Conservation (phyloP, 2,113 vertebrate species). For the Pedetes capensis region DNA sequence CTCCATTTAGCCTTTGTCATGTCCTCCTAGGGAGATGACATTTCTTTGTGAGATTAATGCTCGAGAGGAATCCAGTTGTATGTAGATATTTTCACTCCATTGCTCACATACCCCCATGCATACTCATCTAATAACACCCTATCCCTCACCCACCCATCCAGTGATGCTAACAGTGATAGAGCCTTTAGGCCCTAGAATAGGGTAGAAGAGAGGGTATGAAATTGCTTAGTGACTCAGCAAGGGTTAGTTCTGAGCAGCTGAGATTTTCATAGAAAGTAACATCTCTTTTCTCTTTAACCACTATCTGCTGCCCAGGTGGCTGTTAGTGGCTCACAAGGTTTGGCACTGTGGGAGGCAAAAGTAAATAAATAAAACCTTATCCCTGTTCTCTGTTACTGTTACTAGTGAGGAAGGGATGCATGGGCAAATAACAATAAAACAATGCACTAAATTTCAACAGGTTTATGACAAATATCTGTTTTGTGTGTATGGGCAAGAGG, state of each 20-base stretch:
- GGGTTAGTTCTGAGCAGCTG: not conserved
- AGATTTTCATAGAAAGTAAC: not conserved
- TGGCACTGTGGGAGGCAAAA: not conserved
- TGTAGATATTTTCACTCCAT: not conserved
- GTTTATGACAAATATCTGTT: not conserved
- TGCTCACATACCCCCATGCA: not conserved
- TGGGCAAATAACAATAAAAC: not conserved
- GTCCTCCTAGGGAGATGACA: not conserved
- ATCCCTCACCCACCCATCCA: not conserved
- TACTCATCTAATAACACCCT: not conserved
- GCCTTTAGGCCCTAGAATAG: not conserved
- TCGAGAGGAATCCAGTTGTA: not conserved
- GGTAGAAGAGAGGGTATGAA: not conserved
- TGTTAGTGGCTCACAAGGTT: not conserved
- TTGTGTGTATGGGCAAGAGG: not conserved
- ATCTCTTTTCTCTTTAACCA: not conserved
- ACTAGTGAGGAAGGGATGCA: not conserved
- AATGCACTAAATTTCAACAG: not conserved
- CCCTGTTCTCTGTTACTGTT: not conserved
- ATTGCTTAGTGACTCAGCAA: not conserved
- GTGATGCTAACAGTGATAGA: not conserved
- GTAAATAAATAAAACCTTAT: not conserved
- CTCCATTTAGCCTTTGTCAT: constrained; percentile 12
- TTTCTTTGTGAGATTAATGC: not conserved
- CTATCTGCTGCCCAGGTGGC: not conserved